Conservation (phyloP, 92 coral and sea anemone genomes). For the Metridium senile region DNA sequence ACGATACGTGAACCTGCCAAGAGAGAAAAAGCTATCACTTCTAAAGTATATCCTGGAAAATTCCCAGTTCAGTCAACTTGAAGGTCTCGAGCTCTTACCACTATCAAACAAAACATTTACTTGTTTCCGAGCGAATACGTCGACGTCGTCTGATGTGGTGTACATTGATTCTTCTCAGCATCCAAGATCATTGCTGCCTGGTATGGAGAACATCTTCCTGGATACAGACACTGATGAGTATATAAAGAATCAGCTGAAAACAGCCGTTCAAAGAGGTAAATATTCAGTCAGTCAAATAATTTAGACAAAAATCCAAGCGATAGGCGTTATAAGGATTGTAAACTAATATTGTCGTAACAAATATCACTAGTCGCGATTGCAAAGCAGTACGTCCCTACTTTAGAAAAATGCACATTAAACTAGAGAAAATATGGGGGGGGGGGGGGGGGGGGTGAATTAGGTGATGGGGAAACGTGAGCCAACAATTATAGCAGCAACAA, state of each 20-base stretch:
- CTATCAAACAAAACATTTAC: slow-evolving; percentile 51
- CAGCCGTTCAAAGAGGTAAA: slow-evolving; percentile 43
- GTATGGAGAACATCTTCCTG: slow-evolving; percentile 52
- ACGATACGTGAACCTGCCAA: slow-evolving; percentile 20
- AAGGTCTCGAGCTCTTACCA: slow-evolving; percentile 75
- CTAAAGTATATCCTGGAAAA: slow-evolving; percentile 68
- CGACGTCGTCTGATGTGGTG: slow-evolving; percentile 24
- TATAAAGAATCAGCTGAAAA: slow-evolving; percentile 20
- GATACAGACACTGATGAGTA: slow-evolving; percentile 43
- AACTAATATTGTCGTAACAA: too few species aligned
- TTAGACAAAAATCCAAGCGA: too few species aligned
- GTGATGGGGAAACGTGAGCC: too few species aligned
- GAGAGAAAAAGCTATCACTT: slow-evolving; percentile 50
- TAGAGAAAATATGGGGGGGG: too few species aligned
- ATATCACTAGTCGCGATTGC: too few species aligned
- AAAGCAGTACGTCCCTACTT: too few species aligned
- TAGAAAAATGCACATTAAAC: too few species aligned
- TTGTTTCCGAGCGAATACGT: slow-evolving; percentile 21
- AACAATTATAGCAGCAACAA: too few species aligned
- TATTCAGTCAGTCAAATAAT: not conserved
- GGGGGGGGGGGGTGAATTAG: too few species aligned
- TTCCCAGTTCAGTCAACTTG: slow-evolving; percentile 32
- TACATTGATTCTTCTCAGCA: slow-evolving; percentile 61
- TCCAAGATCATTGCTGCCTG: slow-evolving; percentile 70
- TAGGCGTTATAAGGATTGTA: too few species aligned